Base-by-base conservation (phyloP, 2,113 vertebrate genomes). In the Aramus guarauna region DNA sequence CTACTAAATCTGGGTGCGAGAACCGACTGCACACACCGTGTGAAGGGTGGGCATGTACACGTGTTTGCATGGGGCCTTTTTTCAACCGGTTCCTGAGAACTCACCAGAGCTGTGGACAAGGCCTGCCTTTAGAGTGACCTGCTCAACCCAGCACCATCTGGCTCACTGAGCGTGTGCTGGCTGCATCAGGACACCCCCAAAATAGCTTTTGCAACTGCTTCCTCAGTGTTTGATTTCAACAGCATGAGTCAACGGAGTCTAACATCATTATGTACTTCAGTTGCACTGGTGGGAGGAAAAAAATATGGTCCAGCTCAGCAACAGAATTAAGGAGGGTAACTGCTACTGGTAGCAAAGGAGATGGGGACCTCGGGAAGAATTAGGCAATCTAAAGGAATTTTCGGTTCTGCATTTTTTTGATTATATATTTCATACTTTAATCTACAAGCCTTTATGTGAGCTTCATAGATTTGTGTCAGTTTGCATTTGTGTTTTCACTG, bases 401-500 rank as follows among this genome's bases (percentile, higher is more conserved):
- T 59, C 39, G 88, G 15, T 89, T 72, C 37, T 77, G 58, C 5
- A 7, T 22, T 30, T 80, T 66, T 79, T 67, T 37, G 9, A 6
- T 64, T 18, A 43, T 32, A 11, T 39, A 71, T 77, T 89, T 66
- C 43, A 27, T n/a, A 45, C 8, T 29, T 59, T 86, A 63, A 56
- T 71, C 56, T 71, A 36, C 47, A 71, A 74, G 37, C 37, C n/a
- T 89, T 74, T 82, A 52, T 59, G 58, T 78, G 27, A 52, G 24
- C 72, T 89, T 52, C 52, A 82, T 15, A 87, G 80, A 73, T 78
- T 64, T 89, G 6, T 91, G 59, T 81, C 52, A 37, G 81, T 96
- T 84, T 89, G 36, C 36, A 29, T 64, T 84, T 58, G 36, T 87
- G 27, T 89, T 91, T 85, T 63, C 73, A 92, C 58, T 92, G 73